phyloP scores from a whole-genome alignment of 1,140 invertebrate species.

The Drosophila leontia region DNA sequence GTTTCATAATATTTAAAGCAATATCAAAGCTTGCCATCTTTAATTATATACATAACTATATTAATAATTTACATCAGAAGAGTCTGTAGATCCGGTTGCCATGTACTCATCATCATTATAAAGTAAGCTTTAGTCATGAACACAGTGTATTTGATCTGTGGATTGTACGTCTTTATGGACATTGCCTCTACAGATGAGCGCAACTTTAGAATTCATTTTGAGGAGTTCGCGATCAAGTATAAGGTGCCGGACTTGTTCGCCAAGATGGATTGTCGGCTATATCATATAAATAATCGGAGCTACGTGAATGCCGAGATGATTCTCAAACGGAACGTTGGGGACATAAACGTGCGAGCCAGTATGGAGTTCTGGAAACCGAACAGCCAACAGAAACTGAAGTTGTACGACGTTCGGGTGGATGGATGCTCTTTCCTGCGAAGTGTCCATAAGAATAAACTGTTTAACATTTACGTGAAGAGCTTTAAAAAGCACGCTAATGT shows the following conservation, averaged over 20 bases:
- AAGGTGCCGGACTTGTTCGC: constrained; percentile 9
- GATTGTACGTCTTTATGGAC: constrained; percentile 10
- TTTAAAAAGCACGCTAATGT: constrained; percentile 29
- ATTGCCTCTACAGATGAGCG: constrained; percentile 3
- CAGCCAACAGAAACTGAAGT: constrained; percentile 9
- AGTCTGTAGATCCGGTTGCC: neutral
- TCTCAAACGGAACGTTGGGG: constrained; percentile 15
- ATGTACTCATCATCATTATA: constrained; percentile 1
- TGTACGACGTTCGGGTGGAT: constrained; percentile 44
- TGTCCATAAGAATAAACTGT: constrained; percentile 37
- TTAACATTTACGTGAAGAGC: constrained; percentile 34
- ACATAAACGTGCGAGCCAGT: constrained; percentile 16
- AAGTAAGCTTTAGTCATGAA: constrained; percentile 26
- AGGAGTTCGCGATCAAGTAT: constrained; percentile 27
- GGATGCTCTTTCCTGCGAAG: constrained; percentile 31
- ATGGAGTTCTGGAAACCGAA: constrained; percentile 37
- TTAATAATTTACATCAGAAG: neutral
- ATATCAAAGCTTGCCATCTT: constrained; percentile 24
- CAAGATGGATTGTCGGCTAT: constrained; percentile 1
- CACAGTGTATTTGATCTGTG: constrained; percentile 17
- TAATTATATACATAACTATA: constrained; percentile 6
- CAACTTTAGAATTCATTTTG: constrained; percentile 31
- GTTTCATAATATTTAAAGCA: constrained; percentile 1
- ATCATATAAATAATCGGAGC: constrained; percentile 28
- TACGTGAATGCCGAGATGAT: constrained; percentile 27